Evolutionary conservation across 1,140 invertebrate genomes (phyloP).

Genomic region (Ceratitis capitata): DNA sequence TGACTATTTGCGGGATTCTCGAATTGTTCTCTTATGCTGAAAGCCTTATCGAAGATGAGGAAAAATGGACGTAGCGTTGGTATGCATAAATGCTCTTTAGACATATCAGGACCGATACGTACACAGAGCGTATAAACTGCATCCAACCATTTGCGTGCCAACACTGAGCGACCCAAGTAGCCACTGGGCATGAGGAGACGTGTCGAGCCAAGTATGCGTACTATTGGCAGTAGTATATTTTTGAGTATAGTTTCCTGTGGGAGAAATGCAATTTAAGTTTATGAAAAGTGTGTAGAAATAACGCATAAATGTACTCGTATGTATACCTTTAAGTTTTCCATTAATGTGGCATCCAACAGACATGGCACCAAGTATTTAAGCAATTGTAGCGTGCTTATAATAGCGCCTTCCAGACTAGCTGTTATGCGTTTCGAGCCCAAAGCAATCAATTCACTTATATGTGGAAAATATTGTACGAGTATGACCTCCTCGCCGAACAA

Average conservation of each 20-base stretch:
- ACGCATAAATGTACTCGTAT: background rate
- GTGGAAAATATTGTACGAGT: constrained; percentile 92
- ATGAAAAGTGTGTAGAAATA: background rate
- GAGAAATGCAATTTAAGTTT: background rate
- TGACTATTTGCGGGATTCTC: constrained; percentile 15
- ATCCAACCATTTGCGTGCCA: constrained; percentile 84
- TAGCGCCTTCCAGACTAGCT: constrained; percentile 84
- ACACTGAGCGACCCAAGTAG: constrained; percentile 73
- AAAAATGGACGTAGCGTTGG: constrained; percentile 81
- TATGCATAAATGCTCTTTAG: constrained; percentile 78
- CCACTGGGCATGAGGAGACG: constrained; percentile 84
- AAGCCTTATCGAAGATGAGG: constrained; percentile 85
- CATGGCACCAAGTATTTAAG: constrained; percentile 83
- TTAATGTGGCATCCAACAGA: constrained; percentile 84
- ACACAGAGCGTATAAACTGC: constrained; percentile 81
- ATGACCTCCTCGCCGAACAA: constrained; percentile 95
- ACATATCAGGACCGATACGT: constrained; percentile 86
- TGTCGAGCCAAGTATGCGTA: constrained; percentile 77
- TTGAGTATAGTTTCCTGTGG: constrained; percentile 77
- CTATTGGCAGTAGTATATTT: constrained; percentile 80
- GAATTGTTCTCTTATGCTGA: constrained; percentile 65
- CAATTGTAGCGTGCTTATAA: constrained; percentile 85
- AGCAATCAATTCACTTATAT: constrained; percentile 84
- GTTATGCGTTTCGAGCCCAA: constrained; percentile 82
- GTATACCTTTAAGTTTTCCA: constrained; percentile 83